phyloP scores from a whole-genome alignment of 2,797 vertebrate species.

The Carcharodon carcharias region DNA sequence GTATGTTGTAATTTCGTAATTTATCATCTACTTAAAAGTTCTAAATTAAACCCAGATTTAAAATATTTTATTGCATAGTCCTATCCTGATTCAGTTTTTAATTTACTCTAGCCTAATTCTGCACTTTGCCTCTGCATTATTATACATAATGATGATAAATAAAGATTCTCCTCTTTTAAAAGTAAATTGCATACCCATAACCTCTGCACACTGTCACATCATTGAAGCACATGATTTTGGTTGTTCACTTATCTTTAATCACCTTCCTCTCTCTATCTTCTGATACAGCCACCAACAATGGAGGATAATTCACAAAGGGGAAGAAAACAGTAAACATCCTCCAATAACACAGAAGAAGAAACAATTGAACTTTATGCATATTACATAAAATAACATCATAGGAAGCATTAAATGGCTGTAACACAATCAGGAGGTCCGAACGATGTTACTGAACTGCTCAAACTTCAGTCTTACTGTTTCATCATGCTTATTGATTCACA shows the following conservation, averaged over 20 bases:
- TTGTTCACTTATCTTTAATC: not conserved
- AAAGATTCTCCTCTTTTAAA: not conserved
- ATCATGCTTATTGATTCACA: not conserved
- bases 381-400: not conserved
- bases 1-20: too few species aligned
- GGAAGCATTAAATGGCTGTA: not conserved
- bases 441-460: not conserved
- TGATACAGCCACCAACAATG: not conserved
- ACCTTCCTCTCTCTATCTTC: not conserved
- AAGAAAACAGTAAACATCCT: not conserved
- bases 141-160: not conserved
- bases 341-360: not conserved
- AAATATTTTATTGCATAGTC: not conserved
- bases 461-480: not conserved
- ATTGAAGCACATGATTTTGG: not conserved
- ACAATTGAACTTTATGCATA: not conserved
- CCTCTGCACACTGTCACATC: not conserved
- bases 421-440: not conserved
- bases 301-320: not conserved
- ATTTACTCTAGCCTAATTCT: not conserved
- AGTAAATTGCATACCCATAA: not conserved
- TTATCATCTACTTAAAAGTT: not conserved
- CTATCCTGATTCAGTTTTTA: not conserved
- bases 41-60: not conserved
- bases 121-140: not conserved